Evolutionary conservation across 2,113 vertebrate species (phyloP), one percentile per base, ranked within the genome.

Genomic region (Beaufortia kweichowensis): DNA sequence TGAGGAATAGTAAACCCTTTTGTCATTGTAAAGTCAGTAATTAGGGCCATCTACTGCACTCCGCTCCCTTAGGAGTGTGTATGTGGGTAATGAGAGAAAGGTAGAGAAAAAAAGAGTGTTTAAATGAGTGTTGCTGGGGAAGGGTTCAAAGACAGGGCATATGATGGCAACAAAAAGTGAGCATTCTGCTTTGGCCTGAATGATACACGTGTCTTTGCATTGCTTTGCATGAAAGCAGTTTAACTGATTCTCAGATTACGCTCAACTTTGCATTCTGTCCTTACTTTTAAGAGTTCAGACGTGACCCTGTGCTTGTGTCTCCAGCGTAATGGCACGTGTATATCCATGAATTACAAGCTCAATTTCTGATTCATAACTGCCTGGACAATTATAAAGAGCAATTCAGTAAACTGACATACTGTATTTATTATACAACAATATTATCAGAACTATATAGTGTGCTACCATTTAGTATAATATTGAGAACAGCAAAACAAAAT

Each of bases 61-160:
- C 66, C 3, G 50, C 19, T n/a, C 31, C 55, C 14, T 48, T 61
- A 33, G 15, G 15, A 24, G 6, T 55, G 29, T 64, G 48, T 56
- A 21, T 69, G 28, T 55, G n/a, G 14, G 72, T n/a, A 14, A 33
- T 2, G 24, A 12, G 15, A 39, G n/a, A 35, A 23, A 24, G 21
- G 79, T 53, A 9, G 19, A 53, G 48, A 78, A 80, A 81, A 80
- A 86, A 78, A 76, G 79, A 10, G 24, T 57, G 68, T 56, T 28
- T 79, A 35, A 29, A 46, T 53, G 70, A 39, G 35, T 67, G 62
- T 67, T 59, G 62, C 19, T 26, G 53, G 63, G 79, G 35, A 71
- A 19, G 86, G 88, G 91, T 89, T 92, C 90, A 90, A 75, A 50
- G 75, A 84, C 76, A 88, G 91, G 90, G 83, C 90, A 91, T n/a